Evolutionary conservation across 2,888 invertebrate species (phyloP).

Genomic region (Pandemis cinnamomeana): DNA sequence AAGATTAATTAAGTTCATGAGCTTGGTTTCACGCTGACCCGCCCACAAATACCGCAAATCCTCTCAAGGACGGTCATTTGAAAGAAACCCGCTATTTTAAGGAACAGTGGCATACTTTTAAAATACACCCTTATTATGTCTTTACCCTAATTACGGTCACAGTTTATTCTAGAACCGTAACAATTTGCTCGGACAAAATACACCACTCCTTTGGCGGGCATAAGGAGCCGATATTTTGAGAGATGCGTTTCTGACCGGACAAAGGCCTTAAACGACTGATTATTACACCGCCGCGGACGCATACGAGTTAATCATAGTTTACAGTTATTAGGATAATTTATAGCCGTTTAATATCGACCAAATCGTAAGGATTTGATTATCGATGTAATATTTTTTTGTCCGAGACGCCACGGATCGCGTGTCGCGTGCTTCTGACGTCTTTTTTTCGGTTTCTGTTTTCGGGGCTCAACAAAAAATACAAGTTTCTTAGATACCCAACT

Average conservation of each 20-base stretch:
- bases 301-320: slow-evolving; percentile 67
- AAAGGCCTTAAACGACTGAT: slow-evolving; percentile 56
- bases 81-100: slow-evolving; percentile 37
- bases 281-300: slow-evolving; percentile 47
- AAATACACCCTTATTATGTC: slow-evolving; percentile 41
- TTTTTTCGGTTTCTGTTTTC: slow-evolving; percentile 71
- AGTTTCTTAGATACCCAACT: slow-evolving; percentile 42
- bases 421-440: slow-evolving; percentile 78
- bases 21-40: slow-evolving; percentile 1
- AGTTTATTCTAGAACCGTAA: slow-evolving; percentile 46
- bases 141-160: slow-evolving; percentile 49
- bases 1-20: not conserved
- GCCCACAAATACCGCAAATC: slow-evolving; percentile 23
- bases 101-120: slow-evolving; percentile 41
- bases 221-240: slow-evolving; percentile 43
- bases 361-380: slow-evolving; percentile 79
- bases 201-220: slow-evolving; percentile 61
- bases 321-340: slow-evolving; percentile 82
- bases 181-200: slow-evolving; percentile 48
- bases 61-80: slow-evolving; percentile 37
- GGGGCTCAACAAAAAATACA: slow-evolving; percentile 77
- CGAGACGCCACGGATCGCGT: slow-evolving; percentile 74
- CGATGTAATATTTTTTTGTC: slow-evolving; percentile 71
- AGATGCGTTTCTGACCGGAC: slow-evolving; percentile 48
- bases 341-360: slow-evolving; percentile 79